Base-by-base conservation (phyloP, 2,797 vertebrate species). In the Siniperca obscura region DNA sequence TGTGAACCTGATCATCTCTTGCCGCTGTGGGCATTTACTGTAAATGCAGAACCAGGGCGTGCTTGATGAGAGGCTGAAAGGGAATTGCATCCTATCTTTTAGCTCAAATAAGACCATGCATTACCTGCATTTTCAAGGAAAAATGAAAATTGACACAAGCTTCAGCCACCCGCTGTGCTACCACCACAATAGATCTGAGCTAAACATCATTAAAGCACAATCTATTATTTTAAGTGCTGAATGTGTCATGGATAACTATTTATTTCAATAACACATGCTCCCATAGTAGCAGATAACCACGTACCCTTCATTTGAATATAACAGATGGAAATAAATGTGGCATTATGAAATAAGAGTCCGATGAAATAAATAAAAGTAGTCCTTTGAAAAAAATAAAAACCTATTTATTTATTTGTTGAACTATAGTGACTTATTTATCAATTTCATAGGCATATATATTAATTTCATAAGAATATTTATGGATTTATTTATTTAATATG, bases 1-100 rank as follows among this genome's bases (percentile, higher is more conserved):
- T 67, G 44, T 50, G 21, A 84, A 82, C 72, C 71, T 16, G 50
- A 87, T 88, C 64, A 68, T 86, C 74, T 79, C 57, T 78, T 65
- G 64, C 65, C 74, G 42, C 56, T 55, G 25, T 46, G 60, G 48
- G 71, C 66, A 67, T 27, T 42, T 55, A 52, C 27, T 69, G 53
- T 68, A 60, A 82, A 80, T 40, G 64, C 22, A 40, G 57, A 69
- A 59, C 55, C 22, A 62, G 19, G 25, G 38, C n/a, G 7, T 74
- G 40, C 68, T 40, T 70, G 40, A 82, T 14, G 66, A 44, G 17
- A 53, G 52, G 40, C 44, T 70, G 17, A 59, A 72, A 80, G 53
- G 38, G 16, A 79, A 76, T 11, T 0, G 5, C 25, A 70, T 65
- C 72, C 67, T 38, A 61, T 66, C 44, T 70, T 78, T 57, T 42